These are phyloP conservation scores for Trachythela sp. DNA, from an alignment of 64 coral and sea anemone species.

Conservation along the genomic window DNA sequence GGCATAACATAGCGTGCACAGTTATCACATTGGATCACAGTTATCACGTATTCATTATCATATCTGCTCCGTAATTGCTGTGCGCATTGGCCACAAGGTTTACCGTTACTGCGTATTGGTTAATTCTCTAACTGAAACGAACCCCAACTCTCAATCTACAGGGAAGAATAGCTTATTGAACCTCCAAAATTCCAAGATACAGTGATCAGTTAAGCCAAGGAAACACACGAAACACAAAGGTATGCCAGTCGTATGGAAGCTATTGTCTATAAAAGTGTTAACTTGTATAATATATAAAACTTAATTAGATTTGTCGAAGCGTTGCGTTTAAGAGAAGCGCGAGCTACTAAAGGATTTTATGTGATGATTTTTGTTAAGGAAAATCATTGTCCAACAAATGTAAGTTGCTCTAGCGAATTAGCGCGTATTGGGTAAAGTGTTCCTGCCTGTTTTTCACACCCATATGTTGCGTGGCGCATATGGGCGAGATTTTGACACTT, in stretches of 20 bases:
- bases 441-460: too few species aligned
- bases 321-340: background rate
- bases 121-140: too few species aligned
- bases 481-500: too few species aligned
- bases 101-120: too few species aligned
- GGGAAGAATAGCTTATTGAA: too few species aligned
- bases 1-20: background rate
- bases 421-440: background rate
- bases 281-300: background rate
- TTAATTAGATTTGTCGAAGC: background rate
- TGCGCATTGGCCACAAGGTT: too few species aligned
- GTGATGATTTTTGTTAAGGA: background rate
- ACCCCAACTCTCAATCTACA: too few species aligned
- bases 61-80: too few species aligned
- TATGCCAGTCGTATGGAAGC: background rate
- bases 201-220: background rate
- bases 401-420: background rate
- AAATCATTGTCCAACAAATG: background rate
- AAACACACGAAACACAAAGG: background rate
- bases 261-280: background rate
- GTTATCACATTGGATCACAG: too few species aligned
- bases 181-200: background rate
- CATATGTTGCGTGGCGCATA: too few species aligned
- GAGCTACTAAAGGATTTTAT: background rate
- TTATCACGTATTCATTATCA: too few species aligned